phyloP scores from a whole-genome alignment of 1,140 invertebrate genomes.

The Ceratina australensis region DNA sequence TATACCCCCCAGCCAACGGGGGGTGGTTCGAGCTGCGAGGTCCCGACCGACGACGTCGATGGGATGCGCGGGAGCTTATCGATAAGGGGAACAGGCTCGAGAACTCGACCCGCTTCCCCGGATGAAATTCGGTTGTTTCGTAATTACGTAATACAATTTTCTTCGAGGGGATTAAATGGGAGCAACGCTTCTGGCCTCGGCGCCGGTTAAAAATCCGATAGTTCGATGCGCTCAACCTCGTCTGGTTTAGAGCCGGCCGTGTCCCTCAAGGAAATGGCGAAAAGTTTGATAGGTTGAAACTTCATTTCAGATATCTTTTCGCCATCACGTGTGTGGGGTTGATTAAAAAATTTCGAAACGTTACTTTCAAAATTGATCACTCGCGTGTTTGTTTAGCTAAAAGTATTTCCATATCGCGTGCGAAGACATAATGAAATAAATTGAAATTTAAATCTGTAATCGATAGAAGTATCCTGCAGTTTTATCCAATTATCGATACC shows the following conservation, averaged over 20 bases:
- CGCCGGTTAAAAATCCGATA: neutral
- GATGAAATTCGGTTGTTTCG: constrained; percentile 18
- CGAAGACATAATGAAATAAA: too few species aligned
- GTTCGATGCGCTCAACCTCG: neutral
- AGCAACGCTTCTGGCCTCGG: neutral
- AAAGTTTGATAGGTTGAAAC: constrained; percentile 4
- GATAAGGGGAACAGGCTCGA: neutral
- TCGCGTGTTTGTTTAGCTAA: too few species aligned
- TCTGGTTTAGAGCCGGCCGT: neutral
- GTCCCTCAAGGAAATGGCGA: neutral
- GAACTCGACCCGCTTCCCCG: neutral
- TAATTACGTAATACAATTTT: constrained; percentile 11
- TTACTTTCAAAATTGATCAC: too few species aligned
- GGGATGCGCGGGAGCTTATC: neutral
- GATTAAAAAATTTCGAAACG: neutral
- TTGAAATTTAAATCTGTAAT: too few species aligned
- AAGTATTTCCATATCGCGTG: too few species aligned
- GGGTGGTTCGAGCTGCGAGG: neutral
- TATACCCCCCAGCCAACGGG: neutral
- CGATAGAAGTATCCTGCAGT: neutral
- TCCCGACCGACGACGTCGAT: constrained; percentile 13
- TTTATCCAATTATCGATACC: neutral
- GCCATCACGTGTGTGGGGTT: neutral
- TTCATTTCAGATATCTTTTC: too few species aligned
- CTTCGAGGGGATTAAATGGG: constrained; percentile 18